Evolutionary conservation across 2,113 vertebrate species (phyloP), one percentile per base, ranked within the genome.

Genomic region (Canis aureus): DNA sequence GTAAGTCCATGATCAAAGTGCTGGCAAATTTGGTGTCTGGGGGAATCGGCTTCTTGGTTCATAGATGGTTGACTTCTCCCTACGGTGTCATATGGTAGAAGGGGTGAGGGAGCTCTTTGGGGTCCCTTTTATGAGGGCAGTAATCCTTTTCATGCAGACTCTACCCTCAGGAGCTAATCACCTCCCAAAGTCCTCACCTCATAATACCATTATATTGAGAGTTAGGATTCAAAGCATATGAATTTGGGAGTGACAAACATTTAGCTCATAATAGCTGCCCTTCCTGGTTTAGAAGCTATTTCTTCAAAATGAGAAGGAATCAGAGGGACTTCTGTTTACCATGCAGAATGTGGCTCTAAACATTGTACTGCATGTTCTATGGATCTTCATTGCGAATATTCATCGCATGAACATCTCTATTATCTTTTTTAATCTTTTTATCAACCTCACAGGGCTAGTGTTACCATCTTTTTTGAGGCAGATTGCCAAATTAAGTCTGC

Each of bases 381-480:
- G 73, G 64, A 32, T 35, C 89, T 82, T 85, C 3, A 1, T 64
- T 22, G 15, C 83, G 89, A 97, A 89, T 96, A 97, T 96, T 92
- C 86, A 92, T 74, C 23, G 11, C 55, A 9, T 25, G 17, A 29
- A 64, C 53, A 92, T 92, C 89, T 59, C 66, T 62, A 38, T 97
- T 93, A 88, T 91, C 81, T 91, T 89, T 85, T 92, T 95, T 96
- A 92, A 95, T 96, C 92, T 90, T 87, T 90, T 38, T 43, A 80
- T 55, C 84, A 92, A 66, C 35, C 92, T 87, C 80, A 23, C 5
- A 57, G 69, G 95, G 53, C 73, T 69, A 57, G 80, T 83, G 81
- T 94, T 91, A 23, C 66, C 66, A 94, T 97, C 66, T 96, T 83
- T 83, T 43, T 90, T 94, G 73, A 94, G 96, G 73, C 96, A 64